These are phyloP conservation scores for Lasioglossum calceatum DNA, from an alignment of 2,888 invertebrate genomes.

Conservation along the genomic window DNA sequence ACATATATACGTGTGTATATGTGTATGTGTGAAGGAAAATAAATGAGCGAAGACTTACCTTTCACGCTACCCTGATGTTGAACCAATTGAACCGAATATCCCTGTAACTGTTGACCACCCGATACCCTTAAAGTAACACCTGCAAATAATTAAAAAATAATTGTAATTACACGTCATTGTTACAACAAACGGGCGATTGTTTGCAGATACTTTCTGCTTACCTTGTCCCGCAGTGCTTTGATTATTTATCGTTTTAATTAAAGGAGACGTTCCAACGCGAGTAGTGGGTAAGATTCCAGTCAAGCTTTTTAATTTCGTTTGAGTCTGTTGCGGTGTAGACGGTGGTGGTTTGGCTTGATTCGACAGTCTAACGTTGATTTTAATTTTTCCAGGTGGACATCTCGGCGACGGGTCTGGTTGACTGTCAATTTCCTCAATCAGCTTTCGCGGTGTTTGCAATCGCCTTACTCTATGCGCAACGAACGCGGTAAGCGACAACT, in stretches of 20 bases:
- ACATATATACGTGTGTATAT: not conserved
- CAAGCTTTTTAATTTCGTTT: constrained; percentile 80
- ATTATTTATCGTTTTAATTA: constrained; percentile 80
- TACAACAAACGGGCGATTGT: constrained; percentile 40
- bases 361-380: constrained; percentile 86
- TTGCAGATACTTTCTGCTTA: constrained; percentile 51
- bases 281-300: constrained; percentile 80
- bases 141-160: constrained; percentile 40
- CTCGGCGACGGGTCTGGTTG: constrained; percentile 87
- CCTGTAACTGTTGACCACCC: constrained; percentile 83
- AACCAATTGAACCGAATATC: constrained; percentile 86
- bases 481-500: constrained; percentile 91
- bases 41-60: constrained; percentile 79
- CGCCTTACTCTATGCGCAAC: constrained; percentile 92
- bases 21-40: not conserved
- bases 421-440: constrained; percentile 89
- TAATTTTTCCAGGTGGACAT: constrained; percentile 88
- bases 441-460: constrained; percentile 89
- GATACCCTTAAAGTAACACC: constrained; percentile 83
- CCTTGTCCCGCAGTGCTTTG: constrained; percentile 80
- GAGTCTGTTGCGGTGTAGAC: constrained; percentile 69
- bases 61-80: constrained; percentile 86
- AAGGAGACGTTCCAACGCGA: constrained; percentile 83
- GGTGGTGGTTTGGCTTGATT: constrained; percentile 80
- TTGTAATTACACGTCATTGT: constrained; percentile 24